These are phyloP conservation scores for Linyphia triangularis DNA, from an alignment of 2,888 invertebrate genomes.

Conservation along the genomic window DNA sequence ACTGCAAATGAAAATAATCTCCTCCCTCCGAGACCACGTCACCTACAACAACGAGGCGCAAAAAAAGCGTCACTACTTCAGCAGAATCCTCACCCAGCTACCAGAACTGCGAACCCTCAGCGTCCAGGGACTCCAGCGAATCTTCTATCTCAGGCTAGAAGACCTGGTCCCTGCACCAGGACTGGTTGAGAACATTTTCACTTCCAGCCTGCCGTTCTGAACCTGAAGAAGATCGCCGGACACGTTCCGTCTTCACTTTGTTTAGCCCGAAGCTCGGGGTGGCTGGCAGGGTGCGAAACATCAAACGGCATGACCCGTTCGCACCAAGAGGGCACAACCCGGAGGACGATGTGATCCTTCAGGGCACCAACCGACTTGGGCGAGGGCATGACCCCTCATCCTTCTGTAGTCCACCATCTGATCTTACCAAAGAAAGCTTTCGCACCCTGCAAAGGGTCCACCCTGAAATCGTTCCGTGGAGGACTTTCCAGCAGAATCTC, in stretches of 20 bases:
- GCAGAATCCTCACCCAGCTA: conserved; percentile 92
- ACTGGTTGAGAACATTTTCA: conserved; percentile 96
- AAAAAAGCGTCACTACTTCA: conserved; percentile 95
- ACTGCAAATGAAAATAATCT: conserved; percentile 97
- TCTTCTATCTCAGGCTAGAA: conserved; percentile 95
- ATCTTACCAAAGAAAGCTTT: conserved; percentile 39
- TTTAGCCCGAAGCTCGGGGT: conserved; percentile 69
- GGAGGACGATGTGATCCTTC: background rate
- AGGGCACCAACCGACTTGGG: conserved; percentile 9
- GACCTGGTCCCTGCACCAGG: conserved; percentile 94
- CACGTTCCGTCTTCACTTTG: conserved; percentile 38
- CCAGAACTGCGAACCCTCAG: conserved; percentile 95
- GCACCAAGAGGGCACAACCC: conserved; percentile 14
- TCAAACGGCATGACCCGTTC: conserved; percentile 57
- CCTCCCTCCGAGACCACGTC: conserved; percentile 96
- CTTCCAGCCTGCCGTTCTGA: conserved; percentile 95
- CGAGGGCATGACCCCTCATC: conserved; percentile 70
- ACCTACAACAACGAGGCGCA: conserved; percentile 93
- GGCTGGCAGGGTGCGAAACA: conserved; percentile 74
- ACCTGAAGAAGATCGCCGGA: background rate
- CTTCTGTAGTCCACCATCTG: background rate
- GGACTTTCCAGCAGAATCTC: conserved; percentile 25
- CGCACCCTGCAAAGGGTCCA: conserved; percentile 73
- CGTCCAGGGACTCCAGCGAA: conserved; percentile 94
- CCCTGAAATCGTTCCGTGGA: conserved; percentile 43